Conservation (phyloP, 2,113 vertebrate genomes). For the Anser brachyrhynchus region DNA sequence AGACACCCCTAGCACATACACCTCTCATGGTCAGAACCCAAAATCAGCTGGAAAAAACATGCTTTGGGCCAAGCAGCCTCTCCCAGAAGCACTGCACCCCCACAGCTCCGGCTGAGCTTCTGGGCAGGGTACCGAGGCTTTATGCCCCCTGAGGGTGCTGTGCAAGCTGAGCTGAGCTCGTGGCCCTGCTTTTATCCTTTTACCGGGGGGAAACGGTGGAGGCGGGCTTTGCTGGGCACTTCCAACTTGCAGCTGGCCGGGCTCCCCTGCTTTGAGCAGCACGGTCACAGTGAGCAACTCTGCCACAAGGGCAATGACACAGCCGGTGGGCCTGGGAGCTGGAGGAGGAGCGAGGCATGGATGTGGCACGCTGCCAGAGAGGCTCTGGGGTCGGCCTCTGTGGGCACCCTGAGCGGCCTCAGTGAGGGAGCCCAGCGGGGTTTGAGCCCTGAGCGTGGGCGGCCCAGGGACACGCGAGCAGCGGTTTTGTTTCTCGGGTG, state of each 20-base stretch:
- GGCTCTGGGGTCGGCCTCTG: too few species aligned
- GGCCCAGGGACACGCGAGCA: accelerated
- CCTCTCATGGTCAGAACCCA: neutral
- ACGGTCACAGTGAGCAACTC: too few species aligned
- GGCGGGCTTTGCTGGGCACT: neutral
- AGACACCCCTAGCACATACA: neutral
- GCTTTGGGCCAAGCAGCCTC: neutral
- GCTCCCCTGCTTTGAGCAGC: neutral
- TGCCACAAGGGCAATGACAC: neutral
- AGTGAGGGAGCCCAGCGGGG: neutral
- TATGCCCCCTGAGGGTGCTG: neutral
- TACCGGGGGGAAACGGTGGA: neutral
- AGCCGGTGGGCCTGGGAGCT: neutral
- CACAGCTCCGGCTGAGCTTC: neutral
- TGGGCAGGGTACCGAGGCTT: neutral
- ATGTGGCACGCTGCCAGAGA: accelerated
- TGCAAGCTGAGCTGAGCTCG: neutral
- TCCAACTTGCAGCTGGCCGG: neutral
- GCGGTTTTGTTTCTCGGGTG: accelerated
- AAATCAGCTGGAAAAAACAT: neutral
- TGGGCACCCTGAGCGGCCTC: neutral
- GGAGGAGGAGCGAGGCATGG: neutral
- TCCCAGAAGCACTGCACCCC: neutral
- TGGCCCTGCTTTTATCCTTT: neutral
- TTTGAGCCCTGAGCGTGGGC: too few species aligned